A percentile compares a stretch with the other conserved stretches of the same genome.
Evolutionary conservation across 2,888 invertebrate genomes (phyloP).

Genomic region (Drosophila neoperkinsi): DNA sequence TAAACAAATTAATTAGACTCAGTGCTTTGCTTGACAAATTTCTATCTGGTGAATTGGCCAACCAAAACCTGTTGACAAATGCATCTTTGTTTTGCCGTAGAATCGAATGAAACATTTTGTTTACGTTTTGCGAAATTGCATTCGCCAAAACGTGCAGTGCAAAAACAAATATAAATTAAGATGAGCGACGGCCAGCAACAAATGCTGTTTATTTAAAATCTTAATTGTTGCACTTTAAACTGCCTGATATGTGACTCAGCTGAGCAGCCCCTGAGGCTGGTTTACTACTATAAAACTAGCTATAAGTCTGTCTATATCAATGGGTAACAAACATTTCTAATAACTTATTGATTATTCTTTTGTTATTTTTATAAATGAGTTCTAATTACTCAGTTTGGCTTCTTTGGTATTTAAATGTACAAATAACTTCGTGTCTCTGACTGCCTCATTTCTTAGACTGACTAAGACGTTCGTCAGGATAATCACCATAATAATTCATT

Average conservation of each 20-base stretch:
- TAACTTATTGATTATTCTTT: background rate
- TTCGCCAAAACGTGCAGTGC: background rate
- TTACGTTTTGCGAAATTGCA: conserved; percentile 12
- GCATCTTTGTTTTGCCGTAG: conserved; percentile 6
- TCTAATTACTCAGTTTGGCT: background rate
- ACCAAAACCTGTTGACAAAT: conserved; percentile 23
- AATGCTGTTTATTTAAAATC: background rate
- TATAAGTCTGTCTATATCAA: no score
- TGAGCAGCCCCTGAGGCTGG: background rate
- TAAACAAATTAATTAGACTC: conserved; percentile 49
- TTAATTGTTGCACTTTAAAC: background rate
- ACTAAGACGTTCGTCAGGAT: background rate
- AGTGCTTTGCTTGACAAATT: background rate
- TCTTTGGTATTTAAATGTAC: background rate
- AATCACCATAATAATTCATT: conserved; percentile 5
- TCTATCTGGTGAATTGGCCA: conserved; percentile 4
- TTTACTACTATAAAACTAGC: background rate
- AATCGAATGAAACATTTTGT: conserved; percentile 25
- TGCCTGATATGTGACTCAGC: background rate
- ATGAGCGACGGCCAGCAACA: background rate
- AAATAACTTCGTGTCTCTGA: background rate
- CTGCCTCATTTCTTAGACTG: background rate
- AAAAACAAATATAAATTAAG: background rate
- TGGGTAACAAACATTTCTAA: background rate
- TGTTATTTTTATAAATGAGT: background rate